Base-by-base conservation (phyloP, 23 tunicate species). In the Corella eumyota region DNA sequence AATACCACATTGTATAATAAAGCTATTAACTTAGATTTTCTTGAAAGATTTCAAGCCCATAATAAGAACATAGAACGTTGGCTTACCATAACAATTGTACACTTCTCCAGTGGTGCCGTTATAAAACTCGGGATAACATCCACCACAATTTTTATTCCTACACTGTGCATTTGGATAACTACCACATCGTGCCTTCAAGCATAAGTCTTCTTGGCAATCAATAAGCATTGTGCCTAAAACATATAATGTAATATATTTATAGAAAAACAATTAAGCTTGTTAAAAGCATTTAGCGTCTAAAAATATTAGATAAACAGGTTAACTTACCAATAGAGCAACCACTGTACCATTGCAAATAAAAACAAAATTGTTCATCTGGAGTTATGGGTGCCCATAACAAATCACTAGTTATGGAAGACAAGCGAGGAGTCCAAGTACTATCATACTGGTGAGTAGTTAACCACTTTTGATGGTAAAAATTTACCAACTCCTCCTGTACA, bases 91-190 rank as follows among this genome's bases (percentile, higher is more conserved):
- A 33, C 94, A 84, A 46, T 68, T 64, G 35, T 45, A 58, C 20
- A 75, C 48, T 30, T 84, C 94, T 50, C 94, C 94, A 47, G 94
- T 50, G 32, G 40, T 49, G 32, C 94, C 94, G 75, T 84, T 64
- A 44, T 58, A 84, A 69, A 75, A 84, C 48, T 84, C 78, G 30
- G 82, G 64, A 33, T 84, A 84, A 34, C 94, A 84, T 5, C 83
- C 55, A 1, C 94, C 94, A 49, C 94, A 84, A 37, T 75, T 84
- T 56, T 73, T 84, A 59, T 37, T 75, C 49, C 83, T 56, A 45
- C 94, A 84, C 61, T 67, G 77, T 6, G 94, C 83, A 37, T 47
- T 55, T 0, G 94, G 94, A 30, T 84, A 68, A 53, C 94, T 84
- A 4, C 83, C 94, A 56, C 94, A 84, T 0, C 58, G 40, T 21